phyloP scores from a whole-genome alignment of 2,797 vertebrate genomes.

The Epinephelus awoara region DNA sequence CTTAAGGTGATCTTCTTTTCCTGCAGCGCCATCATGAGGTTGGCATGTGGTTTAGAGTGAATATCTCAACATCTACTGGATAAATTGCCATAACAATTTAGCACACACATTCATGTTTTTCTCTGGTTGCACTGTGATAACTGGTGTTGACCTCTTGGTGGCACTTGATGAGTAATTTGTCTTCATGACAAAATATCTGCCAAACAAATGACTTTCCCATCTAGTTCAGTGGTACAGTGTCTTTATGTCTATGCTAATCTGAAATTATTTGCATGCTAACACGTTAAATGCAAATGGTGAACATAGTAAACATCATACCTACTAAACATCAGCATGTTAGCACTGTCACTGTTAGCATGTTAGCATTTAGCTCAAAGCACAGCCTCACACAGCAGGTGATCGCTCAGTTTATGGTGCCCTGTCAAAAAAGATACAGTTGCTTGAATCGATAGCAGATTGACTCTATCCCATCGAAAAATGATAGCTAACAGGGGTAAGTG shows the following conservation, averaged over 20 bases:
- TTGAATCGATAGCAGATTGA: too few relatives aligned
- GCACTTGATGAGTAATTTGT: neutral
- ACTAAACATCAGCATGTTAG: neutral
- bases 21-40: neutral
- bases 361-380: neutral
- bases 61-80: neutral
- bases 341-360: neutral
- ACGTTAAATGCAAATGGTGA: too few relatives aligned
- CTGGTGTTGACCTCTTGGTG: too few relatives aligned
- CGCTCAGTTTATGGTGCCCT: too few relatives aligned
- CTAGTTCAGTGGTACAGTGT: constrained; percentile 3
- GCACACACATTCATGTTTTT: neutral
- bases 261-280: neutral
- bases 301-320: too few relatives aligned
- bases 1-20: too few relatives aligned
- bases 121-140: neutral
- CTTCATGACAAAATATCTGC: neutral
- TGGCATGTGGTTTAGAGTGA: too few relatives aligned
- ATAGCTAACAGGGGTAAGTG: too few relatives aligned
- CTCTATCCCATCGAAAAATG: too few relatives aligned
- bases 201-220: constrained; percentile 2
- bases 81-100: neutral
- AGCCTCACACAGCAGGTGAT: neutral
- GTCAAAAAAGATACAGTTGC: too few relatives aligned
- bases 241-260: neutral